phyloP scores from a whole-genome alignment of 2,113 vertebrate genomes.

The Dinomys branickii region DNA sequence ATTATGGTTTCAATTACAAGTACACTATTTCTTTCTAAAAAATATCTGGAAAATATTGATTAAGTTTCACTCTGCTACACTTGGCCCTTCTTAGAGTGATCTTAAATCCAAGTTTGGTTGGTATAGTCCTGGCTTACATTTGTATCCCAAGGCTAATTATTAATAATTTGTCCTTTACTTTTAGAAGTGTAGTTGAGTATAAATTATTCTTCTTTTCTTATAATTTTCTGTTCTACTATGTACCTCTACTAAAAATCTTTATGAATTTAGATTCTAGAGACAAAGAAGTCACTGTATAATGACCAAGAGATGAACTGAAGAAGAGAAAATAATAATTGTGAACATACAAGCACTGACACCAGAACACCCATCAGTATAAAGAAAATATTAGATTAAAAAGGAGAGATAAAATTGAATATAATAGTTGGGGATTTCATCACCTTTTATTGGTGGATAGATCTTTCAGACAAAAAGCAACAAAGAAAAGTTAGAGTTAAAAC shows the following conservation, averaged over 20 bases:
- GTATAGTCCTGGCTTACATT: not conserved
- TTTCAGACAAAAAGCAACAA: not conserved
- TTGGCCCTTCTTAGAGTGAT: not conserved
- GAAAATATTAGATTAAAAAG: not conserved
- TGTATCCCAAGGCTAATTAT: not conserved
- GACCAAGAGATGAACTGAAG: not conserved
- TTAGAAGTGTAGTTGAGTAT: not conserved
- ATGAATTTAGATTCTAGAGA: not conserved
- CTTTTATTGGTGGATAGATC: not conserved
- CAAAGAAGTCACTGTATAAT: not conserved
- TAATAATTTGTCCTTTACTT: not conserved
- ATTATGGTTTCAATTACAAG: not conserved
- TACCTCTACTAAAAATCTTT: not conserved
- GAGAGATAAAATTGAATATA: not conserved
- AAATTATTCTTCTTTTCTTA: not conserved
- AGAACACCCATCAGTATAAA: not conserved
- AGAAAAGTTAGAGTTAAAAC: not conserved
- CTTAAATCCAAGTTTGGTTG: not conserved
- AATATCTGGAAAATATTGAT: not conserved
- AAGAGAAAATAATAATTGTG: not conserved
- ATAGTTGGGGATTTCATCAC: not conserved
- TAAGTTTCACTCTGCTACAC: not conserved
- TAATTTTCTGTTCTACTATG: not conserved
- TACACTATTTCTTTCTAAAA: not conserved
- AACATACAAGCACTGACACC: no score